Percentiles rank a stretch among this genome's conserved stretches.
These are phyloP conservation scores for Drosophila cardini DNA, from an alignment of 1,140 invertebrate species.

Conservation along the genomic window DNA sequence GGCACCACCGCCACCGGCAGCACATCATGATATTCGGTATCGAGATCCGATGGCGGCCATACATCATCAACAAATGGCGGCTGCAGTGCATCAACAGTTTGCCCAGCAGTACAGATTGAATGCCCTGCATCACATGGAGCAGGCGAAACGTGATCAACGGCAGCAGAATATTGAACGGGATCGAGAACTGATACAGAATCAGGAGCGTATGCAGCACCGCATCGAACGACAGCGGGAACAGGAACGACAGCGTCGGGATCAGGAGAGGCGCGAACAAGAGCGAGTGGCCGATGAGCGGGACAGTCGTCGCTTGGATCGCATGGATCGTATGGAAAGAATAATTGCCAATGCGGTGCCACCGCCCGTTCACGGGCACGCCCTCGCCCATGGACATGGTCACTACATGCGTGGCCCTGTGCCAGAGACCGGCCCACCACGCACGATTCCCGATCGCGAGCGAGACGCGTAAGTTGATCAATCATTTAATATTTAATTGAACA, in stretches of 20 bases:
- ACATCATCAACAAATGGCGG: constrained; percentile 85
- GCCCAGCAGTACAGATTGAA: constrained; percentile 75
- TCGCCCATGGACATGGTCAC: constrained; percentile 48
- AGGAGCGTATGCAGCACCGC: constrained; percentile 69
- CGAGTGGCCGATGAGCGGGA: constrained; percentile 76
- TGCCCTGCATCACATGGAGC: constrained; percentile 67
- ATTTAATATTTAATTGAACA: neutral
- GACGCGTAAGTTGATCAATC: constrained; percentile 70
- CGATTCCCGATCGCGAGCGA: constrained; percentile 78
- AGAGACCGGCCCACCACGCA: constrained; percentile 72
- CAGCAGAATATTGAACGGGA: constrained; percentile 66
- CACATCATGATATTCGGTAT: constrained; percentile 78
- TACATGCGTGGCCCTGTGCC: constrained; percentile 69
- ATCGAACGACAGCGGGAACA: constrained; percentile 71
- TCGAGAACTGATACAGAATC: constrained; percentile 66
- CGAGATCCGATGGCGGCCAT: constrained; percentile 62
- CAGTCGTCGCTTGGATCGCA: constrained; percentile 73
- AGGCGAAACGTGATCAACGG: constrained; percentile 68
- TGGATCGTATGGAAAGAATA: constrained; percentile 72
- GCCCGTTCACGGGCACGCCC: constrained; percentile 52
- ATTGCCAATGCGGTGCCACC: constrained; percentile 47
- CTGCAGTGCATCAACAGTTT: constrained; percentile 66
- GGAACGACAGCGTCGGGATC: constrained; percentile 76
- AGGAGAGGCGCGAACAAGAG: constrained; percentile 83
- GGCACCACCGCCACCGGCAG: constrained; percentile 49